A percentile compares a stretch with the other conserved stretches of the same genome.
Evolutionary conservation across 1,140 invertebrate species (phyloP).

Genomic region (Orchestia grillus): DNA sequence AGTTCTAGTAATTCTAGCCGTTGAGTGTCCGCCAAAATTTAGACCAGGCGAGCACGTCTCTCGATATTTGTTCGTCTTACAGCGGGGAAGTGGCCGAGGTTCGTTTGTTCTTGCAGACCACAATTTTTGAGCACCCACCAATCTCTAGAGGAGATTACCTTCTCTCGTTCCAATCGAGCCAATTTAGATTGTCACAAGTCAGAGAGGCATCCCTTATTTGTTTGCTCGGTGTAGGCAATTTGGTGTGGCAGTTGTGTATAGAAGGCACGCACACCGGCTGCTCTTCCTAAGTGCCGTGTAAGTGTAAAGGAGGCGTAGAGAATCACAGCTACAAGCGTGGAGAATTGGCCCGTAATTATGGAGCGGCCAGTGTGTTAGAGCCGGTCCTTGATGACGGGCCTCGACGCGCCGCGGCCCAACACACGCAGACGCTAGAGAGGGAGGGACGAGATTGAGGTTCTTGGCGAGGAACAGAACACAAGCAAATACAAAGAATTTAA

Average conservation of each 20-base stretch:
- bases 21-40: conserved; percentile 19
- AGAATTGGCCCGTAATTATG: conserved; percentile 50
- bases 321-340: conserved; percentile 53
- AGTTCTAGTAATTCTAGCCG: conserved; percentile 11
- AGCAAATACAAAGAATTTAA: neutral
- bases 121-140: conserved; percentile 41
- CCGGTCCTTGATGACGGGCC: conserved; percentile 17
- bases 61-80: conserved; percentile 11
- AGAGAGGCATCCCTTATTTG: conserved; percentile 47
- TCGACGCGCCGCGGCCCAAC: neutral
- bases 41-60: conserved; percentile 14
- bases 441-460: neutral
- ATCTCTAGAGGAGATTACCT: conserved; percentile 40
- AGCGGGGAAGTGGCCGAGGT: conserved; percentile 9
- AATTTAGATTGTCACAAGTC: conserved; percentile 55
- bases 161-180: conserved; percentile 49
- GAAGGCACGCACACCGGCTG: conserved; percentile 1
- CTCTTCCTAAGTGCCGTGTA: conserved; percentile 38
- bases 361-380: conserved; percentile 38
- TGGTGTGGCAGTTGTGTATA: conserved; percentile 40
- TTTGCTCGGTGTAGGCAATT: conserved; percentile 52
- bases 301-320: conserved; percentile 55
- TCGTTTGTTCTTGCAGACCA: conserved; percentile 52
- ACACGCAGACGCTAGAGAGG: neutral
- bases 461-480: neutral